A percentile compares a stretch with the other conserved stretches of the same genome.
These are phyloP conservation scores for Sebastes nivosus DNA, from an alignment of 2,797 vertebrate genomes.

Conservation along the genomic window DNA sequence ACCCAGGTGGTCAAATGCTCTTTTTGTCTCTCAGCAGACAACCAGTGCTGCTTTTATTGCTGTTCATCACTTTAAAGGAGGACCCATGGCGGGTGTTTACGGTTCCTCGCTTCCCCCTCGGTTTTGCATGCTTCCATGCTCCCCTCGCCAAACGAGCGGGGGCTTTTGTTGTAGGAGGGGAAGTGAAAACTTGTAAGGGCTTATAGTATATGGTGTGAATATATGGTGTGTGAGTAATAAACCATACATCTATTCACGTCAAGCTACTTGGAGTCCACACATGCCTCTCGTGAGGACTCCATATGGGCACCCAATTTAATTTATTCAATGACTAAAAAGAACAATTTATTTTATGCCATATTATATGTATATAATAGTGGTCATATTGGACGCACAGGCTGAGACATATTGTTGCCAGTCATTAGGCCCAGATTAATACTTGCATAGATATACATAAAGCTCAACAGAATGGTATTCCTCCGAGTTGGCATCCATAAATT, in stretches of 20 bases:
- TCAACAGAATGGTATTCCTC: slow-evolving; percentile 66
- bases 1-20: slow-evolving; percentile 79
- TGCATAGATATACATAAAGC: slow-evolving; percentile 62
- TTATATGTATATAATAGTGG: slow-evolving; percentile 54
- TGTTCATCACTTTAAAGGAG: slow-evolving; percentile 77
- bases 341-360: slow-evolving; percentile 54
- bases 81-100: slow-evolving; percentile 83
- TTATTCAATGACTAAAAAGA: slow-evolving; percentile 51
- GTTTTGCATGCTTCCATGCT: slow-evolving; percentile 70
- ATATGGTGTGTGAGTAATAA: slow-evolving; percentile 58
- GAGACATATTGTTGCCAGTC: slow-evolving; percentile 71
- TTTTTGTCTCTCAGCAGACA: slow-evolving; percentile 79
- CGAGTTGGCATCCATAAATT: slow-evolving; percentile 78
- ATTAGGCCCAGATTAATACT: slow-evolving; percentile 76
- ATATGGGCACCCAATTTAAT: slow-evolving; percentile 59
- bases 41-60: slow-evolving; percentile 75
- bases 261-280: slow-evolving; percentile 28
- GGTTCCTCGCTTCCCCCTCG: slow-evolving; percentile 72
- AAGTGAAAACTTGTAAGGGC: slow-evolving; percentile 61
- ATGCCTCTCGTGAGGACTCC: slow-evolving; percentile 29
- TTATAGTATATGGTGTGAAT: slow-evolving; percentile 60
- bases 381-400: slow-evolving; percentile 52
- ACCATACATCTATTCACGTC: slow-evolving; percentile 49
- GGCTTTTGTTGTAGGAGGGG: slow-evolving; percentile 59
- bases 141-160: slow-evolving; percentile 49